Base-by-base conservation (phyloP, 2,888 invertebrate genomes). In the Eumerus sabulonum region DNA sequence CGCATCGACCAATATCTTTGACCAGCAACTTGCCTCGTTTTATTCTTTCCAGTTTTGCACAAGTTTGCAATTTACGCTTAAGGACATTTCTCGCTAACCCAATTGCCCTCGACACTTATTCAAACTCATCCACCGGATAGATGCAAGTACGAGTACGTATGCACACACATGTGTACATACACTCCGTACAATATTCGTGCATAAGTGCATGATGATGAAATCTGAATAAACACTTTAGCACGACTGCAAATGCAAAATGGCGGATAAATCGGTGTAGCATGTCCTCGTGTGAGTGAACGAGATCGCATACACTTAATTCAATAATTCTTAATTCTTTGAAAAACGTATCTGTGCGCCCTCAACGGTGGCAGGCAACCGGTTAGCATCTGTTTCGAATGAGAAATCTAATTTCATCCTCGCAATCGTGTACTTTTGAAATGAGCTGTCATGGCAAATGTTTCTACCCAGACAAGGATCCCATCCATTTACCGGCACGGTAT, bases 271-370 rank as follows among this genome's bases (percentile, higher is more conserved):
- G 60, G 71, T 71, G 27, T 27, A 7, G 27, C 27, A 27, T 7
- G 7, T 27, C 27, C 27, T 27, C 27, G 27, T 27, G 2, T 7
- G 27, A 50, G 14, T 19, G 50, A 50, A 66, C 16, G 35, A 45
- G 35, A 67, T 67, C 40, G 40, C 56, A 36, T 38, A 36, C 71
- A 62, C 76, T 66, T 51, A 17, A 60, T 66, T 76, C 60, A 71
- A 76, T 76, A 66, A 60, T 62, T 35, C 66, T 47, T 16, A 18
- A 27, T 27, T 27, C 27, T n/a, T n/a, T n/a, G n/a, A n/a, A n/a
- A n/a, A n/a, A n/a, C n/a, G n/a, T n/a, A 76, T 59, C 36, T 7
- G 27, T 12, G 17, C 38, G 19, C 38, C 44, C 57, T 59, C 27
- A 27, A 68, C 53, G 27, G 27, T 27, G 27, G 27, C 27, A 27